Evolutionary conservation across 1,140 invertebrate species (phyloP), one percentile per base, ranked within the genome.

Genomic region (Cherax destructor): DNA sequence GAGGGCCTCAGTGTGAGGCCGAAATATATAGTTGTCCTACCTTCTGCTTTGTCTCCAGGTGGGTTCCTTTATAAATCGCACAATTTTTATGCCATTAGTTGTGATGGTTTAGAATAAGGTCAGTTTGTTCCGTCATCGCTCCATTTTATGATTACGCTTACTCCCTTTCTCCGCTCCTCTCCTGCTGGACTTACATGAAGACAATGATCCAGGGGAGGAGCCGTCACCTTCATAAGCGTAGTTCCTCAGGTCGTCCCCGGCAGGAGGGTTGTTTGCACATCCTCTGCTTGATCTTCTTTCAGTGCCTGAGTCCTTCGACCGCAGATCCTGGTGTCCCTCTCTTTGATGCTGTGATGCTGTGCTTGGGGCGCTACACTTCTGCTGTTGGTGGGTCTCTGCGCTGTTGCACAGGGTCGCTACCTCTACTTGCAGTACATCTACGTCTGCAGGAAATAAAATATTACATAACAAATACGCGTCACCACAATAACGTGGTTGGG

Each of bases 201-300:
- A 83, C 24, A 83, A 11, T 47, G 81, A 83, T 49, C 81, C 81
- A 21, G 81, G 81, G 59, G 81, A 83, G 49, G 81, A 83, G 18
- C 81, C 81, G 13, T 83, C 81, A 69, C 81, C 81, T 69, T 83
- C 81, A 21, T 83, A 83, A 24, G 81, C 81, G 13, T 83, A 83
- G 56, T 83, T 83, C 49, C 81, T 83, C 11, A 83, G 59, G 56
- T 83, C 81, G 13, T 83, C 81, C 5, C 81, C 81, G 18, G 81
- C 81, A 16, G 81, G 81, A 69, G 81, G 81, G 24, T 41, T 83
- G 81, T 30, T 56, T 9, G 47, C 30, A 18, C 59, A 41, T 13
- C 59, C 61, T 16, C 69, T 83, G 52, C 61, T 83, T 13, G 59
- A 7, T 49, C 81, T 83, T 21, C 69, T 30, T 30, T 74, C 69